A percentile compares a stretch with the other conserved stretches of the same genome.
Conservation (phyloP, 2,888 invertebrate genomes). For the Biston stratarius region DNA sequence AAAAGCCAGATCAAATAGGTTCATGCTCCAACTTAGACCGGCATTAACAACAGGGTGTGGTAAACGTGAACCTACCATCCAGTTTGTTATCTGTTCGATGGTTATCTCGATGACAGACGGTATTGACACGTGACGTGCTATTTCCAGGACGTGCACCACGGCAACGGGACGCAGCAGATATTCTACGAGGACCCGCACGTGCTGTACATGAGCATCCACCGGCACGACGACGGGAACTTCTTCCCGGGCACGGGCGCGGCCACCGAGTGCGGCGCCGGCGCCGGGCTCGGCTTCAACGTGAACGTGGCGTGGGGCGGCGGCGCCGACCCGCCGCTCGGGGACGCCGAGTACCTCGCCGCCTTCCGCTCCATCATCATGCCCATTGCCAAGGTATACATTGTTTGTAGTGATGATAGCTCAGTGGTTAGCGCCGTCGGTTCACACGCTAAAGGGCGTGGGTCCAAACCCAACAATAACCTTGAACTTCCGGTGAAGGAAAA, state of each 20-base stretch:
- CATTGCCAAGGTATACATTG: constrained; percentile 89
- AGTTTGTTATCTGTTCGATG: no score
- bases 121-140: no score
- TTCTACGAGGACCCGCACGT: constrained; percentile 98
- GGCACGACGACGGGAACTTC: constrained; percentile 99
- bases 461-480: no score
- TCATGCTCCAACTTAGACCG: no score
- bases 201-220: constrained; percentile 98
- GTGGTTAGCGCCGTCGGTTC: no score
- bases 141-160: constrained; percentile 97
- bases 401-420: background rate
- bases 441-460: no score
- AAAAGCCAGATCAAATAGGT: no score
- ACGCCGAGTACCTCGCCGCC: constrained; percentile 98
- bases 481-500: no score
- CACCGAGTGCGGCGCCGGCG: constrained; percentile 95
- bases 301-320: constrained; percentile 98
- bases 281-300: constrained; percentile 97
- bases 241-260: constrained; percentile 99
- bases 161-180: constrained; percentile 99
- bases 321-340: constrained; percentile 95
- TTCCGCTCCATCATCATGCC: constrained; percentile 98
- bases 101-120: no score
- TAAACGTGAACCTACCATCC: no score
- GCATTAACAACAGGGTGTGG: no score